Base-by-base conservation (phyloP, 2,888 invertebrate species). In the Ctenicera cuprea region DNA sequence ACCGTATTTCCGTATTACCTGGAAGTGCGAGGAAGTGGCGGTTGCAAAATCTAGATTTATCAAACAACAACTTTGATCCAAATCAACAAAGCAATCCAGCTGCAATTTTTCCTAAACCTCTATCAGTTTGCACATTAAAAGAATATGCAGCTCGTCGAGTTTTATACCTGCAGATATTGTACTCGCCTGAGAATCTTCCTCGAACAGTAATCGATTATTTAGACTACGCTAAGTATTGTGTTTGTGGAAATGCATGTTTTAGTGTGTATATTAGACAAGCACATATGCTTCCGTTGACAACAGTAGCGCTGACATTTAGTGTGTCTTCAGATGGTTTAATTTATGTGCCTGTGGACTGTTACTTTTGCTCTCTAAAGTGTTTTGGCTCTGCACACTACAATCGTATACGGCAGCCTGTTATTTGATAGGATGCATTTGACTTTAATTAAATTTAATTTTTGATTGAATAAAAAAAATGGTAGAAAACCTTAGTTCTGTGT, bases 211-310 rank as follows among this genome's bases (percentile, higher is more conserved):
- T 92, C 0, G 85, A 89, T 57, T 91, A 90, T 82, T 84, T 93
- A 77, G 91, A 92, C 79, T 83, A 88, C 80, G 91, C 91, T 0
- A 88, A 89, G 77, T 90, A 90, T 84, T 93, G 93, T 83, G 82
- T 90, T 0, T 93, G 93, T 84, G 92, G 92, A 0, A 84, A 83
- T 71, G 84, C 87, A 3, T 86, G 86, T 75, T 85, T 87, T 76
- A 80, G 83, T 52, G 76, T 81, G 11, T 86, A 76, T 75, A 76
- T 85, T 11, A 79, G 77, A 65, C 83, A 81, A 80, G 84, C 75
- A 83, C 86, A 80, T 81, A 86, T 81, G 86, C 84, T 87, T 81
- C 87, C 78, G 81, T 88, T 79, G 85, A 87, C 83, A 82, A 87
- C 74, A 84, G 86, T 85, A 85, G 87, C 83, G 80, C 87, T 85